A percentile compares a stretch with the other conserved stretches of the same genome.
These are phyloP conservation scores for Scomber scombrus DNA, from an alignment of 2,113 vertebrate genomes.

Conservation along the genomic window DNA sequence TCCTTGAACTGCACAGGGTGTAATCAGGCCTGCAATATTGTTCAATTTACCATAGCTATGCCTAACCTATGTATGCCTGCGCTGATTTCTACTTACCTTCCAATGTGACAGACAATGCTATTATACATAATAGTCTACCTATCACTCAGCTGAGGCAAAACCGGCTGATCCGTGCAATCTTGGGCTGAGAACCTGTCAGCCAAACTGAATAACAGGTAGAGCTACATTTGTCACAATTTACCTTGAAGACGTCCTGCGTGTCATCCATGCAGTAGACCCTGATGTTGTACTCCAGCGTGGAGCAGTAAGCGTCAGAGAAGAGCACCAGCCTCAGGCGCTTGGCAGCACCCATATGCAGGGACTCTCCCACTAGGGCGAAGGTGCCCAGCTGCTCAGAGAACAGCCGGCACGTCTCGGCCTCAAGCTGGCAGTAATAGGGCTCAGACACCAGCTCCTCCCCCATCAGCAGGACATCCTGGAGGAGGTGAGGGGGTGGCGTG, in stretches of 20 bases:
- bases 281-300: constrained; percentile 96
- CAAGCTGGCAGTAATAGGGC: constrained; percentile 97
- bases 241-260: constrained; percentile 96
- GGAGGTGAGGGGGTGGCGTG: neutral
- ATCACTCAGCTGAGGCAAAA: constrained; percentile 37
- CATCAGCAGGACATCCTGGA: constrained; percentile 94
- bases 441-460: constrained; percentile 92
- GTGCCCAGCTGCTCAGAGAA: constrained; percentile 98
- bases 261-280: constrained; percentile 97
- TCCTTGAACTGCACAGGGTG: constrained; percentile 32
- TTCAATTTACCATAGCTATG: constrained; percentile 55
- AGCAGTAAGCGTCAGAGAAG: constrained; percentile 94
- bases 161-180: neutral
- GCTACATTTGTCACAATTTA: constrained; percentile 67
- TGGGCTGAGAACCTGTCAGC: constrained; percentile 20
- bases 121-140: constrained; percentile 45
- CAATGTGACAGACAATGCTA: constrained; percentile 45
- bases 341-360: constrained; percentile 95
- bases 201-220: constrained; percentile 13
- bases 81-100: constrained; percentile 21
- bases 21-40: constrained; percentile 46
- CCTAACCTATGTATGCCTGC: constrained; percentile 22
- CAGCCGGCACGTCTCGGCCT: constrained; percentile 92
- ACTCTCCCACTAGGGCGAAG: constrained; percentile 96
- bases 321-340: constrained; percentile 97